Conservation (phyloP, 2,797 vertebrate species). For the Mycteria americana region DNA sequence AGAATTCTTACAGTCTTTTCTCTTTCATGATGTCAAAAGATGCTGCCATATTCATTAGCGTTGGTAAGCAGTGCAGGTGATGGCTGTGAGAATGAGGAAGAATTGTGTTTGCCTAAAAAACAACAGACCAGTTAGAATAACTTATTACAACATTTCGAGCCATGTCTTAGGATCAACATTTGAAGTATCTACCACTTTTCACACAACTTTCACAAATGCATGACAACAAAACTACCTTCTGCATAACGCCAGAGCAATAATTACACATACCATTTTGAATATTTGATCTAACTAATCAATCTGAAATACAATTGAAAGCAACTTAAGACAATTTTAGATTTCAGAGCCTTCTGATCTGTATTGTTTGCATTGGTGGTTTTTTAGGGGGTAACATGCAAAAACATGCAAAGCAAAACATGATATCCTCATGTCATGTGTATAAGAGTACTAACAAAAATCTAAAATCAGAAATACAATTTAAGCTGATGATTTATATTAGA, state of each 20-base stretch:
- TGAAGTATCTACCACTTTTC: not conserved
- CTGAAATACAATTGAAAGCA: not conserved
- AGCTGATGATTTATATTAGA: not conserved
- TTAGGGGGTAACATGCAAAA: not conserved
- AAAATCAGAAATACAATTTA: not conserved
- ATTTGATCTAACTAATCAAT: not conserved
- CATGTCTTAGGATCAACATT: not conserved
- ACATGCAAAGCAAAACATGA: not conserved
- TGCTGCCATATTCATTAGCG: slow-evolving; percentile 97
- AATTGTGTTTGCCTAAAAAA: slow-evolving; percentile 92
- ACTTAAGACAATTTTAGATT: not conserved
- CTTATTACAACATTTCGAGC: not conserved
- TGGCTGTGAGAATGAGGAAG: slow-evolving; percentile 97
- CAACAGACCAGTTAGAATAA: not conserved
- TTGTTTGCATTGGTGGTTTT: not conserved
- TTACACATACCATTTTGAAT: not conserved
- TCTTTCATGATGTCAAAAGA: slow-evolving; percentile 95
- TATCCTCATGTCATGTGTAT: not conserved
- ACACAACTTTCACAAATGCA: not conserved
- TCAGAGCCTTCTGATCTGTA: not conserved
- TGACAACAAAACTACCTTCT: not conserved
- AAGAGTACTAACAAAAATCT: not conserved
- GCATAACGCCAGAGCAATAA: not conserved
- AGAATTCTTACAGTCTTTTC: slow-evolving; percentile 77
- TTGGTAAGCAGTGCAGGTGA: slow-evolving; percentile 96